Conservation (phyloP, 2,113 vertebrate genomes). For the Cacatua alba region DNA sequence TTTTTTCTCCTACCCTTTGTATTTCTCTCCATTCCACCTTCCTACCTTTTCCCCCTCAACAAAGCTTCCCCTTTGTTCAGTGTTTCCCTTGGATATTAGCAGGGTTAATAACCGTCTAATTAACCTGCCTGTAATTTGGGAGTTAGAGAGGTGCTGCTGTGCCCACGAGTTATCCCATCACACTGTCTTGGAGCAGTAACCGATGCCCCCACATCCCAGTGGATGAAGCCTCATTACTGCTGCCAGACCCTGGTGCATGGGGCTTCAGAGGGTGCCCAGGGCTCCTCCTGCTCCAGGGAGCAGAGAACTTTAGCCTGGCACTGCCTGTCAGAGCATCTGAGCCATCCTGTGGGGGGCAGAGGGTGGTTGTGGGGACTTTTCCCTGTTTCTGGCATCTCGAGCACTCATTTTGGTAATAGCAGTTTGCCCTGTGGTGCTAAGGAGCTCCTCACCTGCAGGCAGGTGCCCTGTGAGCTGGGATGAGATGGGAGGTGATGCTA, state of each 20-base stretch:
- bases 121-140: neutral
- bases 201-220: neutral
- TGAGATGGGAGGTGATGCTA: neutral
- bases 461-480: neutral
- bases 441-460: neutral
- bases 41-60: neutral
- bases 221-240: neutral
- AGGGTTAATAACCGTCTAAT: constrained; percentile 10
- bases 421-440: neutral
- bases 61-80: neutral
- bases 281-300: neutral
- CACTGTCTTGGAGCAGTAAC: neutral
- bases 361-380: accelerated
- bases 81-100: neutral
- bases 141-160: neutral
- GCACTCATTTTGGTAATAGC: neutral
- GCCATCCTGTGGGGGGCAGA: neutral
- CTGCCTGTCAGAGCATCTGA: neutral
- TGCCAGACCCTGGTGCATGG: neutral
- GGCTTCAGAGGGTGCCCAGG: neutral
- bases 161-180: neutral
- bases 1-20: neutral
- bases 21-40: neutral
- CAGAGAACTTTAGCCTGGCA: neutral
- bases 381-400: neutral